These are phyloP conservation scores for Saccopteryx leptura DNA, from an alignment of 2,113 vertebrate species.

Conservation along the genomic window DNA sequence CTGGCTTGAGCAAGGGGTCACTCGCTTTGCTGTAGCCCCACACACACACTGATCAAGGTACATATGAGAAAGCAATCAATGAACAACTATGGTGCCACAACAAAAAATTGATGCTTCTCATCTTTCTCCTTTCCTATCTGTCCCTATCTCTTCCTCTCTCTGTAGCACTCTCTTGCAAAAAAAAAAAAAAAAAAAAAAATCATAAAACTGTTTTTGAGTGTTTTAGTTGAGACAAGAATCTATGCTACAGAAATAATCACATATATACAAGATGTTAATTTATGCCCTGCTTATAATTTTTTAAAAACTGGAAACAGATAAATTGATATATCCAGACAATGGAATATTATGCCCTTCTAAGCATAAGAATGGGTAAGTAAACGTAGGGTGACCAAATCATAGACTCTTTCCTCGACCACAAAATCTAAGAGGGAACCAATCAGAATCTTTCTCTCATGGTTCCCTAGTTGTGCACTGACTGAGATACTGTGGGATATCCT, in stretches of 20 bases:
- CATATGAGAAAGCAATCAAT: too few relatives aligned
- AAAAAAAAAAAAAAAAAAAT: too few relatives aligned
- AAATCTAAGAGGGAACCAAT: background rate
- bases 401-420: background rate
- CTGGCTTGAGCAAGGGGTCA: too few relatives aligned
- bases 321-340: background rate
- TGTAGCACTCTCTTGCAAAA: too few relatives aligned
- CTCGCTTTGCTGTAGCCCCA: too few relatives aligned
- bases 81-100: too few relatives aligned
- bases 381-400: background rate
- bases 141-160: too few relatives aligned
- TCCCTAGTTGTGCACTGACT: background rate
- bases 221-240: too few relatives aligned
- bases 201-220: too few relatives aligned
- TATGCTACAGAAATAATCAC: background rate
- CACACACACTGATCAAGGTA: too few relatives aligned
- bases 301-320: background rate
- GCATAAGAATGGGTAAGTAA: background rate
- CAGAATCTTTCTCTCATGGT: background rate
- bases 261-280: background rate
- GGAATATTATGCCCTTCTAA: constrained; percentile 5
- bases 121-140: too few relatives aligned
- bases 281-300: constrained; percentile 18
- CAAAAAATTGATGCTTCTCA: too few relatives aligned
- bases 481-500: background rate